Base-by-base conservation (phyloP, 2,113 vertebrate genomes). In the Leiothrix lutea region DNA sequence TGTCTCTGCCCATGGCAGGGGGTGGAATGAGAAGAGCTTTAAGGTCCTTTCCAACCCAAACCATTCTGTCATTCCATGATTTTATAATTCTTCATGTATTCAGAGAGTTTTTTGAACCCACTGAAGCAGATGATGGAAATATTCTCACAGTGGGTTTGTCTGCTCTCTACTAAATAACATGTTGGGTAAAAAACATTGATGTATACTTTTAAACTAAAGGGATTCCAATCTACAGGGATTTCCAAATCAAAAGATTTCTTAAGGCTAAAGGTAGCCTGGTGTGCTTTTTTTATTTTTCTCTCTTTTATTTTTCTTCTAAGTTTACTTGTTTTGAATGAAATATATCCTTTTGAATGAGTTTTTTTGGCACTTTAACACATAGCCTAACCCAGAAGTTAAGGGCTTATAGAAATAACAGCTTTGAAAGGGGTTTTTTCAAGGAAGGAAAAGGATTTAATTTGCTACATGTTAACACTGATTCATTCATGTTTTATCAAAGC, bases 331-430 rank as follows among this genome's bases (percentile, higher is more conserved):
- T 84, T 71, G 69, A 83, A 86, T 74, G 64, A 93, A 93, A 83
- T 92, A 82, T 53, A 75, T 69, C 70, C 57, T 45, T 74, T 78
- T 69, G 72, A 81, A 48, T 53, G 80, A 78, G 44, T 6, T 56
- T 62, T 85, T 92, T 86, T 83, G 60, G 47, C 91, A 92, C 86
- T 91, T 93, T 88, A 88, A 57, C 64, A 79, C 73, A 64, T 26
- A 79, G 38, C 20, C 40, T 72, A 92, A 74, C 38, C 15, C 53
- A 91, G 45, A 79, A 91, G 75, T 74, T 84, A 91, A 79, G 69
- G 70, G 22, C 17, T 74, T 92, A 87, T 79, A 91, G 83, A 95
- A 94, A 92, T 64, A 94, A 58, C 22, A 84, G 40, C 33, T 87
- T 71, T 79, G 69, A 95, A 91, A 79, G 24, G 33, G 18, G 33